phyloP scores from a whole-genome alignment of 2,888 invertebrate genomes.

The Bimastos eiseni region DNA sequence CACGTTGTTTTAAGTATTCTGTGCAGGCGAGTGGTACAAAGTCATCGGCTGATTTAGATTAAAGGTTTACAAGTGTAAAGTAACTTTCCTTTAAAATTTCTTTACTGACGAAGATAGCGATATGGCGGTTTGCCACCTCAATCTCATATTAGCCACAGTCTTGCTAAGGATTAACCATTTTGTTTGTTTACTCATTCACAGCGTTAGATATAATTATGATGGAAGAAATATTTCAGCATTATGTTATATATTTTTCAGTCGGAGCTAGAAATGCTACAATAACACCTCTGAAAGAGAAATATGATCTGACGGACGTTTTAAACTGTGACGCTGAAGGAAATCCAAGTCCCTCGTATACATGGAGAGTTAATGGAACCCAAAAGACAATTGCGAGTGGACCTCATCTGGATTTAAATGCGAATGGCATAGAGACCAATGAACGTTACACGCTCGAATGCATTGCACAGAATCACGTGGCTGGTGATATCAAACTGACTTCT shows the following conservation, averaged over 20 bases:
- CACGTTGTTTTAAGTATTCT: no score
- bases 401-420: not conserved
- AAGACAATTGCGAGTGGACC: not conserved
- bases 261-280: not conserved
- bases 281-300: not conserved
- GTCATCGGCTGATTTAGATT: no score
- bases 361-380: not conserved
- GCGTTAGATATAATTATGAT: no score
- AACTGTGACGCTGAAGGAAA: not conserved
- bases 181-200: no score
- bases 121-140: no score
- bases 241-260: not conserved
- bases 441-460: not conserved
- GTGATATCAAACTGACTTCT: not conserved
- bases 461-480: not conserved
- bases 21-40: no score
- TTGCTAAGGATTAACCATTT: no score
- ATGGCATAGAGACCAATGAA: not conserved
- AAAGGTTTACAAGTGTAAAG: no score
- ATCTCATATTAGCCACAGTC: no score
- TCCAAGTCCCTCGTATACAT: not conserved
- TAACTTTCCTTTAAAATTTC: no score
- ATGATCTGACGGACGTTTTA: not conserved
- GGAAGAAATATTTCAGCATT: no score
- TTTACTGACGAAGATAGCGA: no score